phyloP scores from a whole-genome alignment of 2,113 vertebrate genomes.

The Pygoscelis antarcticus region DNA sequence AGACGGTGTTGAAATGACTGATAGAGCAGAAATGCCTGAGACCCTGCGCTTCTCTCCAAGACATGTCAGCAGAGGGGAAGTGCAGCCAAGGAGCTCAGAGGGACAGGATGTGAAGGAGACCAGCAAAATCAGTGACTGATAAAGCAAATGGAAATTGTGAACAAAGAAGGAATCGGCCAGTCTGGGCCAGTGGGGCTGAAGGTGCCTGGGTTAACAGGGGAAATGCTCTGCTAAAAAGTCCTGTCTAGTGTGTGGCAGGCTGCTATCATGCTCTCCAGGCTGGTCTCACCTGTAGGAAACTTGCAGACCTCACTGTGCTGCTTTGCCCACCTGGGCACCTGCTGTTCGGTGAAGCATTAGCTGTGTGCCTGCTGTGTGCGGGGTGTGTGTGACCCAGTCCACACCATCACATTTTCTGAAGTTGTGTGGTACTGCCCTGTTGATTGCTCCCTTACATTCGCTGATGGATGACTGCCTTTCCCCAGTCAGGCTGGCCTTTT shows the following conservation, averaged over 20 bases:
- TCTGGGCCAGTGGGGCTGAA: background rate
- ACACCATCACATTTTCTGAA: background rate
- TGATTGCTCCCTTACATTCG: fast-evolving
- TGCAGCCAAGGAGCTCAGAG: fast-evolving
- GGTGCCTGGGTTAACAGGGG: background rate
- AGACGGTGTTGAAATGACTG: background rate
- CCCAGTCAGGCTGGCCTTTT: background rate
- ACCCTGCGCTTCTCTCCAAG: background rate
- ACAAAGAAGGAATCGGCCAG: background rate
- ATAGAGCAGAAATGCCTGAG: background rate
- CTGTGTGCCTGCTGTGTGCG: background rate
- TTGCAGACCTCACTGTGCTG: background rate
- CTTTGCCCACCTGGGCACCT: background rate
- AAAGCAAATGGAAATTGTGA: background rate
- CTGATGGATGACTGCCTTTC: background rate
- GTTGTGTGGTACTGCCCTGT: background rate
- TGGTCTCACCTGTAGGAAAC: background rate
- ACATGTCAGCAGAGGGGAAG: background rate
- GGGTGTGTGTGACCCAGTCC: background rate
- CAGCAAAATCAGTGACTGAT: background rate
- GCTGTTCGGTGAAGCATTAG: background rate
- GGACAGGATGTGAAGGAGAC: background rate
- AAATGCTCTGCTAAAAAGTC: background rate
- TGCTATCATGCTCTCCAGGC: fast-evolving
- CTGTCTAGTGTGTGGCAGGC: background rate